Base-by-base conservation (phyloP, 2,888 invertebrate species). In the Sisyra nigra region DNA sequence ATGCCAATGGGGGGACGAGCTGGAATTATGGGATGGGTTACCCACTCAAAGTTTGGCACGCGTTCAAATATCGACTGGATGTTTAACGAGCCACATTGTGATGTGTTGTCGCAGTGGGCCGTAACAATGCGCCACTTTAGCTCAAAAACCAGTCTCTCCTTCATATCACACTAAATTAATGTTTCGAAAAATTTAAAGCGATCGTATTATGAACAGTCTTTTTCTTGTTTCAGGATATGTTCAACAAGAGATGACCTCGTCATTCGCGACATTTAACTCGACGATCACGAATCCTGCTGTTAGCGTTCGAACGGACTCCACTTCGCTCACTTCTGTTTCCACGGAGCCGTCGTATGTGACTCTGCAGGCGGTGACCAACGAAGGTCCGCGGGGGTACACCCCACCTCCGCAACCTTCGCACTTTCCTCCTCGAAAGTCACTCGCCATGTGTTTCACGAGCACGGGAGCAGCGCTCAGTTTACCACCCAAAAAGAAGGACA, bases 401-500 rank as follows among this genome's bases (percentile, higher is more conserved):
- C 58, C 56, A 58, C 61, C 66, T 51, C 63, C 67, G 53, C 46
- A 47, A 17, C 47, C 47, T n/a, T 42, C 43, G 41, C 55, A 52
- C 8, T 50, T 54, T 18, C 51, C 57, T 57, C 68, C 69, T 60
- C 68, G 75, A 59, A 83, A 84, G 63, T 82, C 84, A 47, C 68
- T 80, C 50, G 71, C 85, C 34, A 83, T 85, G 79, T 85, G 84
- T 57, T 86, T 81, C 61, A 86, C 85, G 41, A 86, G 85, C 62
- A 85, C 85, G 11, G 85, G 84, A 37, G 77, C 82, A n/a, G 74
- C 83, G 32, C 66, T 86, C 18, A 83, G 85, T 45, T 64, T 88
- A 55, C 88, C 89, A 48, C 88, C 88, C 3, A 88, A 88, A 63
- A 88, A 88, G 63, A 87, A 88, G 62, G 88, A 89, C 62, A 86